phyloP scores from a whole-genome alignment of 1,140 invertebrate species.

The Ctenoplectra terminalis region DNA sequence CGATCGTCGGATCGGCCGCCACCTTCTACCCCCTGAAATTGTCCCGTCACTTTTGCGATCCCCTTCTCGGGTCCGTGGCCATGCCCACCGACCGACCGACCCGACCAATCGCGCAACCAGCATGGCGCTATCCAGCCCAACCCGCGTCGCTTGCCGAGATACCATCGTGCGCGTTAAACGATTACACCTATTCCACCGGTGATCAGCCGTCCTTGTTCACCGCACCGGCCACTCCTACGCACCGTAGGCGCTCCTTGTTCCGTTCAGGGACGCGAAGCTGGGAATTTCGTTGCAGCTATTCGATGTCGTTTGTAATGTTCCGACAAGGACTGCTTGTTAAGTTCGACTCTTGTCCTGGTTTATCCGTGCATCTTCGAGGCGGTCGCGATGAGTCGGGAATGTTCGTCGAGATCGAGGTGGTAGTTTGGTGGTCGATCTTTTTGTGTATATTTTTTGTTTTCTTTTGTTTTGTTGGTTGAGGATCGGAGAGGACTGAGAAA shows the following conservation, averaged over 20 bases:
- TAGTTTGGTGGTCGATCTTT: too few species aligned
- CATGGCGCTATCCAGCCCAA: slow-evolving; percentile 76
- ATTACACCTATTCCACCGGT: slow-evolving; percentile 65
- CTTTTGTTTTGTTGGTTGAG: too few species aligned
- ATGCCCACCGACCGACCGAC: slow-evolving; percentile 63
- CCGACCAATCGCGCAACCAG: slow-evolving; percentile 75
- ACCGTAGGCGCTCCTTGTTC: not conserved
- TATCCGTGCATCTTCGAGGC: not conserved
- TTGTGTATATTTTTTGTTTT: too few species aligned
- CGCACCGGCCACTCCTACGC: slow-evolving; percentile 33
- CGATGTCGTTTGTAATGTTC: slow-evolving; percentile 11
- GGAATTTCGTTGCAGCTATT: slow-evolving; percentile 41
- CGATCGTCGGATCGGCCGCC: slow-evolving; percentile 46
- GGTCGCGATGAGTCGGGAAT: slow-evolving; percentile 8
- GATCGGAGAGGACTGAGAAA: too few species aligned
- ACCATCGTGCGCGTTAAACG: slow-evolving; percentile 72
- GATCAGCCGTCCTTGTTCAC: slow-evolving; percentile 34
- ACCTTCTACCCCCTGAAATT: slow-evolving; percentile 48
- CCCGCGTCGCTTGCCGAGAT: slow-evolving; percentile 67
- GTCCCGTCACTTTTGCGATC: slow-evolving; percentile 18
- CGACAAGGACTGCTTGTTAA: slow-evolving; percentile 17
- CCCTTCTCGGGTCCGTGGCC: slow-evolving; percentile 54
- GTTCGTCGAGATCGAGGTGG: not conserved
- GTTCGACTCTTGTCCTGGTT: slow-evolving; percentile 12
- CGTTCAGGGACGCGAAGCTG: not conserved